phyloP scores from a whole-genome alignment of 2,113 vertebrate species.

The Apteryx mantelli region DNA sequence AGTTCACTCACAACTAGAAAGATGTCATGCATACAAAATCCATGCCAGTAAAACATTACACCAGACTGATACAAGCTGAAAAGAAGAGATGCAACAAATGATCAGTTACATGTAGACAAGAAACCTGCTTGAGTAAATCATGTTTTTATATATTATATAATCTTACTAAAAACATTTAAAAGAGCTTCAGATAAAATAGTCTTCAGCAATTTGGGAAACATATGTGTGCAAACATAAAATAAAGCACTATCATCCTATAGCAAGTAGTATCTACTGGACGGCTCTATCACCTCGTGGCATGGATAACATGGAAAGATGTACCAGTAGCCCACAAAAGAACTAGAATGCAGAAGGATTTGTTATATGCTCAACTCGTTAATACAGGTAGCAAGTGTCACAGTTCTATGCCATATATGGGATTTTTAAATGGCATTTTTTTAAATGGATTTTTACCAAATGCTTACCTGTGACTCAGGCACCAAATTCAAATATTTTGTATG shows the following conservation, averaged over 20 bases:
- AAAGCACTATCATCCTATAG: neutral
- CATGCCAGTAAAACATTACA: neutral
- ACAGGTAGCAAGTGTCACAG: neutral
- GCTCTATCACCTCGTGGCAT: rapidly evolving
- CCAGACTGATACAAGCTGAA: neutral
- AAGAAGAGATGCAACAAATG: neutral
- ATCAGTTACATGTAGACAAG: neutral
- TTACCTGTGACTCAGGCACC: neutral
- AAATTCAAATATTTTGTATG: neutral
- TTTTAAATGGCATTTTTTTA: neutral
- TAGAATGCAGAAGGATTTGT: neutral
- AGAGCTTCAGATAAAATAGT: neutral
- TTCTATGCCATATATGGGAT: neutral
- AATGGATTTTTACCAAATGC: neutral
- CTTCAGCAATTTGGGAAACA: neutral
- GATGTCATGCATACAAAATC: rapidly evolving
- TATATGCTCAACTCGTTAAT: rapidly evolving
- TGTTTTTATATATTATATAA: neutral
- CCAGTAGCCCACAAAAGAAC: neutral
- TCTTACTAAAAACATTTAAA: neutral
- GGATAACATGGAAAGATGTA: neutral
- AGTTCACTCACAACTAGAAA: neutral
- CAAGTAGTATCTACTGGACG: neutral
- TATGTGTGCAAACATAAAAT: neutral
- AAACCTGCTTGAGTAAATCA: neutral